phyloP scores from a whole-genome alignment of 2,113 vertebrate genomes.

The Indri indri region DNA sequence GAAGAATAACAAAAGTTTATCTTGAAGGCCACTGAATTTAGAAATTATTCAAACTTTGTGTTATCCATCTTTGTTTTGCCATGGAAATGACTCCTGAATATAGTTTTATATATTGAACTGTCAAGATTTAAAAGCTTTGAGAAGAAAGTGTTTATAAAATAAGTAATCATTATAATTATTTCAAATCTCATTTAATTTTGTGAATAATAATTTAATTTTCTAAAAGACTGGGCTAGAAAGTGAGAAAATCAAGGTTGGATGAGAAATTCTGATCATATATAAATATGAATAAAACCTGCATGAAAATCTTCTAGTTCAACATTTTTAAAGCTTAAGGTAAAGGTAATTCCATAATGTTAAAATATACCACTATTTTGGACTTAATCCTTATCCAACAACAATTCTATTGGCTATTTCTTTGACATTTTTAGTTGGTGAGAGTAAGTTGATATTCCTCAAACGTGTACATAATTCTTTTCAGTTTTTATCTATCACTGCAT shows the following conservation, averaged over 20 bases:
- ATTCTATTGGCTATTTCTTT: not conserved
- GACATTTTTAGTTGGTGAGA: not conserved
- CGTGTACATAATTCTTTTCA: not conserved
- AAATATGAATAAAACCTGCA: not conserved
- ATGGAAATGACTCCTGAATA: not conserved
- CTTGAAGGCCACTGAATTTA: not conserved
- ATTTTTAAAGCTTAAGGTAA: not conserved
- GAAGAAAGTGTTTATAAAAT: not conserved
- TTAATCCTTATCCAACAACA: not conserved
- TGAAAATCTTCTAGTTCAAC: not conserved
- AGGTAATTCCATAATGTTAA: not conserved
- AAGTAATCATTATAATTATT: not conserved
- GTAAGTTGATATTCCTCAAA: not conserved
- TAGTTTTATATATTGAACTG: constrained; percentile 1
- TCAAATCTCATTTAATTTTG: not conserved
- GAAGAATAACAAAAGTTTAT: not conserved
- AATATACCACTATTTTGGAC: not conserved
- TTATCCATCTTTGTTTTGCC: not conserved
- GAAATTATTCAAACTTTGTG: not conserved
- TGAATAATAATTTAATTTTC: not conserved
- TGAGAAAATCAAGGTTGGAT: not conserved
- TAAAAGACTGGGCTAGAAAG: not conserved
- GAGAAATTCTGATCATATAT: not conserved
- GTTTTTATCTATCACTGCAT: not conserved
- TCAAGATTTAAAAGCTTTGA: constrained; percentile 24